These are phyloP conservation scores for Albula goreensis DNA, from an alignment of 2,113 vertebrate genomes.

Conservation along the genomic window DNA sequence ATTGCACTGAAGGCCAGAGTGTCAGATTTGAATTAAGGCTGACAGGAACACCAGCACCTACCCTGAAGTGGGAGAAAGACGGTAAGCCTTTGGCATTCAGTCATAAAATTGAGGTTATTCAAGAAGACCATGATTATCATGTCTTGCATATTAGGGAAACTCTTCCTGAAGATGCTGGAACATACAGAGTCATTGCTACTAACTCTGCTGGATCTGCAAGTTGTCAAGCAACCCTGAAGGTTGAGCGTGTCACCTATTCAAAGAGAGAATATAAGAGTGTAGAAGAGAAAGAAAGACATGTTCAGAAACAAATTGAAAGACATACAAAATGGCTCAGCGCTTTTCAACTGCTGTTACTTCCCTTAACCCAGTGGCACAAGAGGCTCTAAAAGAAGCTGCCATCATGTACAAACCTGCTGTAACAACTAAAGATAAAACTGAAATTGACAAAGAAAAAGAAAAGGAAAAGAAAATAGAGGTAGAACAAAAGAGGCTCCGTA, in stretches of 20 bases:
- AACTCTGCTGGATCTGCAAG: conserved; percentile 95
- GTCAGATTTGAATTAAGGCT: conserved; percentile 94
- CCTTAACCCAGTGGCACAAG: too few species aligned
- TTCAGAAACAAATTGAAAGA: too few species aligned
- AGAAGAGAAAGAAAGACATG: too few species aligned
- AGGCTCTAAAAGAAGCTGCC: conserved; percentile 90
- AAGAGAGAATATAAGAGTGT: conserved; percentile 85
- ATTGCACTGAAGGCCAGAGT: conserved; percentile 91
- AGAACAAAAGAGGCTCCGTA: conserved; percentile 86
- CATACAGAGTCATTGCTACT: conserved; percentile 93
- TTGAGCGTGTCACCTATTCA: conserved; percentile 82
- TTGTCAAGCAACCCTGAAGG: conserved; percentile 91
- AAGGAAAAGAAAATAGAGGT: conserved; percentile 82
- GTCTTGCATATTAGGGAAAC: conserved; percentile 90
- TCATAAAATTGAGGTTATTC: conserved; percentile 91
- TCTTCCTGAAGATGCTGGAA: conserved; percentile 89
- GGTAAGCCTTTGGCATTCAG: conserved; percentile 84
- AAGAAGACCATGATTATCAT: conserved; percentile 96
- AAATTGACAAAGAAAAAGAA: conserved; percentile 80
- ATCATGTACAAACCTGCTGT: conserved; percentile 91
- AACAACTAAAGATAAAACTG: conserved; percentile 84
- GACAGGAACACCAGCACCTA: conserved; percentile 86
- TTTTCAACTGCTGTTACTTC: too few species aligned
- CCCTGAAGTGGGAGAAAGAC: conserved; percentile 94
- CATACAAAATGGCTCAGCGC: too few species aligned